phyloP scores from a whole-genome alignment of 2,888 invertebrate species.

The Heliconius cydno region DNA sequence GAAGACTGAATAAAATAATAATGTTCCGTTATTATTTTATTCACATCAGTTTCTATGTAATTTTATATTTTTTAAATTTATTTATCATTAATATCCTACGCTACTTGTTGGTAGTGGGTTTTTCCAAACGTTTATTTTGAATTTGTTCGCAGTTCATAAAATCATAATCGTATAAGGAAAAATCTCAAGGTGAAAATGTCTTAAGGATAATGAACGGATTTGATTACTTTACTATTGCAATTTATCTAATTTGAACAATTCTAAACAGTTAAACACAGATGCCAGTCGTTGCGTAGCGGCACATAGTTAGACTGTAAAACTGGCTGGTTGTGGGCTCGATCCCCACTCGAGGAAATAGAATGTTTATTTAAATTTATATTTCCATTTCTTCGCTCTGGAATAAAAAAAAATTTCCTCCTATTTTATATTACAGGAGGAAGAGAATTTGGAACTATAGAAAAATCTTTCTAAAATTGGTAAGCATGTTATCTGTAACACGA shows the following conservation, averaged over 20 bases:
- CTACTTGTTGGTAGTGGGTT: neutral
- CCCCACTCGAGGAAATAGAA: neutral
- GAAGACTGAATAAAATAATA: neutral
- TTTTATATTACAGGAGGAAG: too few species aligned
- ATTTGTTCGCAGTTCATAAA: neutral
- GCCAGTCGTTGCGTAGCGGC: too few species aligned
- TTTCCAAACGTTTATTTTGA: neutral
- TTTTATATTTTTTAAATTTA: neutral
- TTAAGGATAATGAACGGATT: neutral
- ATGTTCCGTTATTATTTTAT: neutral
- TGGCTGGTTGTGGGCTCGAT: neutral
- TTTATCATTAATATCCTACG: neutral
- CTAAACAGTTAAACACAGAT: neutral
- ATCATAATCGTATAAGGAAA: neutral
- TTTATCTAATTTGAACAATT: neutral
- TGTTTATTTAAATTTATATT: neutral
- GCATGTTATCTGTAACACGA: too few species aligned
- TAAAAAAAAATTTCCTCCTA: too few species aligned
- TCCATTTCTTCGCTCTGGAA: neutral
- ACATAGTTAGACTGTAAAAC: neutral
- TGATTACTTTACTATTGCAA: neutral
- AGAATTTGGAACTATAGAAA: too few species aligned
- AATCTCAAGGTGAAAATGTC: neutral
- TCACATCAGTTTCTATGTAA: neutral
- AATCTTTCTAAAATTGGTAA: neutral